phyloP scores from a whole-genome alignment of 2,797 vertebrate genomes.

The Labroides dimidiatus region DNA sequence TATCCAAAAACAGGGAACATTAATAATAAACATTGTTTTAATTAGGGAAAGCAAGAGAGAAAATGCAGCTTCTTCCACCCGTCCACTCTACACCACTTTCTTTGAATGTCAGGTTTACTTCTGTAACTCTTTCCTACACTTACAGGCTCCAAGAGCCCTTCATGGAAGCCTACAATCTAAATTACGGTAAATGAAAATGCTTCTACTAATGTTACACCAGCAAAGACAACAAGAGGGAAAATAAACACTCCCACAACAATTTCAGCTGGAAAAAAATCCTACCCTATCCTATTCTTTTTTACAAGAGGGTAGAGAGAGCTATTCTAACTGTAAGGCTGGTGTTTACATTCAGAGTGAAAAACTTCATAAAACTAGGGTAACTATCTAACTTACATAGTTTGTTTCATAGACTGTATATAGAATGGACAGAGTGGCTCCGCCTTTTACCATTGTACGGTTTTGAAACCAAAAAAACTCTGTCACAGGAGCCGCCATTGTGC shows the following conservation, averaged over 20 bases:
- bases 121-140: conserved; percentile 5
- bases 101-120: conserved; percentile 24
- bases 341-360: not conserved
- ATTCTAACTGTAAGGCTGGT: not conserved
- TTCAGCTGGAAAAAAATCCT: conserved; percentile 12
- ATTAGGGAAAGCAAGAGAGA: not conserved
- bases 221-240: conserved; percentile 16
- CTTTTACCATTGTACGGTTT: too few relatives aligned
- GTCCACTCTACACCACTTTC: not conserved
- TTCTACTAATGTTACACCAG: conserved; percentile 23
- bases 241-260: conserved; percentile 19
- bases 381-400: not conserved
- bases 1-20: too few relatives aligned
- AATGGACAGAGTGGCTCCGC: too few relatives aligned
- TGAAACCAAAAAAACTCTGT: too few relatives aligned
- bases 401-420: too few relatives aligned
- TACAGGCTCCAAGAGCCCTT: conserved; percentile 26
- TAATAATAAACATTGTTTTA: too few relatives aligned
- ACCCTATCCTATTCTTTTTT: conserved; percentile 8
- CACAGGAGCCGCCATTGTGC: too few relatives aligned
- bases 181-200: conserved; percentile 48
- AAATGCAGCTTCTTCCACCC: not conserved
- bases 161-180: conserved; percentile 33
- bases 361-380: not conserved
- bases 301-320: not conserved